These are phyloP conservation scores for Steatocranus sp. DNA, from an alignment of 2,797 vertebrate genomes.

Conservation along the genomic window DNA sequence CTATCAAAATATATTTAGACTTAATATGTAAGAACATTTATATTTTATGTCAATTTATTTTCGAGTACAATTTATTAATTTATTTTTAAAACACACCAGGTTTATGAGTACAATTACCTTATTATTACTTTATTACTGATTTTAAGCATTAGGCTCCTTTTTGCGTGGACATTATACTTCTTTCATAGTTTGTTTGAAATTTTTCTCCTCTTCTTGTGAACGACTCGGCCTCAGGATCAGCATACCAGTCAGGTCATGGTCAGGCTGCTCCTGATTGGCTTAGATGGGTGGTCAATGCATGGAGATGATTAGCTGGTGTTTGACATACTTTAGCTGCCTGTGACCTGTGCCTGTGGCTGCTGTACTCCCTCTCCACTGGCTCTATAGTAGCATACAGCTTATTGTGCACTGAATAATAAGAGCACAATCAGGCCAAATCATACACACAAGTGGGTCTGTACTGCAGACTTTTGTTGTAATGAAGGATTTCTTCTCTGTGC, in stretches of 20 bases:
- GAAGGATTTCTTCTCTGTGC: not conserved
- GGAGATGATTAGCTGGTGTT: conserved; percentile 35
- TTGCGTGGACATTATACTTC: not conserved
- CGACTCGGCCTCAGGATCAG: conserved; percentile 21
- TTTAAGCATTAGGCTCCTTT: not conserved
- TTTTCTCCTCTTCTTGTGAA: not conserved
- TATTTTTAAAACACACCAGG: not conserved
- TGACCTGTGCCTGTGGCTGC: not conserved
- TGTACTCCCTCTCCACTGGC: not conserved
- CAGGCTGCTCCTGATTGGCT: conserved; percentile 43
- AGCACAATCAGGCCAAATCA: not conserved
- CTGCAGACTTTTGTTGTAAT: not conserved
- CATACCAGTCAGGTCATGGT: conserved; percentile 13
- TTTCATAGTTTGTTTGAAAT: not conserved
- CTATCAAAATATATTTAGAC: not conserved
- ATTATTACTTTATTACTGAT: not conserved
- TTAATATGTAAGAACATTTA: not conserved
- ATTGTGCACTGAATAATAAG: not conserved
- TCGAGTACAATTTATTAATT: not conserved
- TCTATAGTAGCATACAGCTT: not conserved
- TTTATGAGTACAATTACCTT: not conserved
- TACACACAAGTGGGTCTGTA: not conserved
- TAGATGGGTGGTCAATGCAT: conserved; percentile 23
- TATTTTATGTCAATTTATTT: not conserved
- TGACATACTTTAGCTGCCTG: not conserved